Evolutionary conservation across 2,888 invertebrate genomes (phyloP), one percentile per base, ranked within the genome.

Genomic region (Netelia virgata): DNA sequence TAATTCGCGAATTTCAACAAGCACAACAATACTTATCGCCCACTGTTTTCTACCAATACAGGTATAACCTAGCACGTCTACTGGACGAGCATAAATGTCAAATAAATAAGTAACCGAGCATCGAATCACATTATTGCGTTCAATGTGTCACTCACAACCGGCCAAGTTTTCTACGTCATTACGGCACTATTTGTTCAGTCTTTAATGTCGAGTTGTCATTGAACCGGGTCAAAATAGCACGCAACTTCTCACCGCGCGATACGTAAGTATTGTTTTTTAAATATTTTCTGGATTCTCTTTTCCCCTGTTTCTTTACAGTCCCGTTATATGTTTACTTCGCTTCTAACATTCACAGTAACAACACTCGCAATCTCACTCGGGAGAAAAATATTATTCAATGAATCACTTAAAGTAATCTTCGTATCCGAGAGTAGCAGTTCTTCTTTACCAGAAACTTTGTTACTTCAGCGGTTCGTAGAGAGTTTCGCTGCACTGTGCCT

Each of bases 41-140:
- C 10, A 11, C 14, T n/a, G 66, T 41, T 23, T 36, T n/a, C 36
- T n/a, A n/a, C 14, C 6, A n/a, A n/a, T n/a, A 6, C 57, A 18
- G 59, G 36, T 77, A 72, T 77, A 77, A 82, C 73, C 82, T 74
- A 36, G 36, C 43, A 55, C 55, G 36, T 50, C 6, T 23, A 23
- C 57, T 18, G 23, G 20, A 57, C 14, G 28, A 43, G 28, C 64
- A 6, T 3, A 75, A 78, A 61, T 55, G 82, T 84, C 78, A 78
- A 59, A 64, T 50, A 66, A 75, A 82, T 43, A 59, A 75, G 18
- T 43, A 68, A 47, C 11, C 10, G 28, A 66, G 14, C 57, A 11
- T 50, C 66, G 47, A 75, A n/a, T 64, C 64, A 61, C 74, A 82
- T 74, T 74, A 64, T 84, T 72, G 43, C 84, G 70, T 78, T 66